A percentile compares a stretch with the other conserved stretches of the same genome.
phyloP scores from a whole-genome alignment of 2,797 vertebrate genomes.

The Brachyrhaphis roseni region DNA sequence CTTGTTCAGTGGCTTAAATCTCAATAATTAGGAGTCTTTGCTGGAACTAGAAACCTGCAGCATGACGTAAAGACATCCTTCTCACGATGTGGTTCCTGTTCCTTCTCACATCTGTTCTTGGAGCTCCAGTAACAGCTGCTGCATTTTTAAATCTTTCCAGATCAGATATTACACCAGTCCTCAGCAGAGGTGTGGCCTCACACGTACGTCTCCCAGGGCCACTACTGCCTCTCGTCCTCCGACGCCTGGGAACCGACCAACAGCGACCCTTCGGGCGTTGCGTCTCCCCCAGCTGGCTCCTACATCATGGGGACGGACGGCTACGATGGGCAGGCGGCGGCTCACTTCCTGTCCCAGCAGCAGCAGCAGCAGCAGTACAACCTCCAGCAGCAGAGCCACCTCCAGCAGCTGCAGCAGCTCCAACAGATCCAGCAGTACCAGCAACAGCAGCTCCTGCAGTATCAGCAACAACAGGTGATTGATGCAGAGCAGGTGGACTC shows the following conservation, averaged over 20 bases:
- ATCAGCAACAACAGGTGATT: slow-evolving; percentile 84
- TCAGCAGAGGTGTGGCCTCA: slow-evolving; percentile 97
- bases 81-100: background rate
- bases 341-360: slow-evolving; percentile 88
- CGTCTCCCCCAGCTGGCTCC: slow-evolving; percentile 90
- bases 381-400: slow-evolving; percentile 85
- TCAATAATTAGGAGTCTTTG: background rate
- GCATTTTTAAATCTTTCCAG: slow-evolving; percentile 49
- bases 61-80: background rate
- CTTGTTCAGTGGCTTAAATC: background rate
- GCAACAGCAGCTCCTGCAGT: slow-evolving; percentile 86
- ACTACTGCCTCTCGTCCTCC: slow-evolving; percentile 97
- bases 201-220: slow-evolving; percentile 96
- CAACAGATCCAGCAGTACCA: slow-evolving; percentile 88
- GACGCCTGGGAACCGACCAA: slow-evolving; percentile 95
- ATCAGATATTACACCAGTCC: slow-evolving; percentile 94
- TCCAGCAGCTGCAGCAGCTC: slow-evolving; percentile 87
- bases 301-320: slow-evolving; percentile 86
- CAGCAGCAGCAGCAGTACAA: slow-evolving; percentile 83
- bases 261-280: slow-evolving; percentile 91
- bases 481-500: slow-evolving; percentile 26
- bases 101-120: slow-evolving; percentile 2
- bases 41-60: background rate
- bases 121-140: slow-evolving; percentile 27
- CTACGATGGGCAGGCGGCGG: slow-evolving; percentile 87